A percentile compares a stretch with the other conserved stretches of the same genome.
Conservation (phyloP, 2,888 invertebrate genomes). For the Aphidius colemani region DNA sequence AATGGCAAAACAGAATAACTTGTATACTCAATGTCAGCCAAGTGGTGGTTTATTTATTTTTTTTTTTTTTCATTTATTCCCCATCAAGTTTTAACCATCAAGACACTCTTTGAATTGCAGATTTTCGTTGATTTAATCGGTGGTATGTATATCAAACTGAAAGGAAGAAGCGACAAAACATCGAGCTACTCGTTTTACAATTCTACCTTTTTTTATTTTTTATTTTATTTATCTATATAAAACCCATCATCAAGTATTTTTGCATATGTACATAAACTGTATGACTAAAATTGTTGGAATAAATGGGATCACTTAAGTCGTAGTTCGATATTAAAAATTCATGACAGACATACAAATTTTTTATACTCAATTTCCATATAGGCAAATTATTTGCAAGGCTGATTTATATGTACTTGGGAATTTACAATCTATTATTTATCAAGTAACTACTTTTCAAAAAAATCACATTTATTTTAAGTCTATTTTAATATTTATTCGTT, state of each 20-base stretch:
- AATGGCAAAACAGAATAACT: too few relatives aligned
- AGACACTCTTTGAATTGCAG: slow-evolving; percentile 27
- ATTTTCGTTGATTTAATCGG: slow-evolving; percentile 28
- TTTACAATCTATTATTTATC: too few relatives aligned
- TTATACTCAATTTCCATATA: too few relatives aligned
- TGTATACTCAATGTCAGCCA: too few relatives aligned
- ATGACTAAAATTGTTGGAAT: neutral
- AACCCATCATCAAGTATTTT: neutral
- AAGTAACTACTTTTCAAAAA: too few relatives aligned
- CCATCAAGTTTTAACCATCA: neutral
- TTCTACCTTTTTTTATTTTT: neutral
- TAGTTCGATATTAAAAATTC: neutral
- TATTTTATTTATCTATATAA: neutral
- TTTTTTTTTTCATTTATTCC: neutral
- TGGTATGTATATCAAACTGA: slow-evolving; percentile 1
- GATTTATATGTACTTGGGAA: too few relatives aligned
- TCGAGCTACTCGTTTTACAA: slow-evolving; percentile 27
- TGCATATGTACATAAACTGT: neutral
- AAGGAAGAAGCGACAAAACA: slow-evolving; percentile 9
- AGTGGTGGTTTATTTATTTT: slow-evolving; percentile 11
- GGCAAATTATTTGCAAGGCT: too few relatives aligned
- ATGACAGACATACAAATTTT: neutral
- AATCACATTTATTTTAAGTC: too few relatives aligned
- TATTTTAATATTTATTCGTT: too few relatives aligned
- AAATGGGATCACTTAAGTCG: neutral